Conservation (phyloP, 2,888 invertebrate species). For the Frankliniella fusca region DNA sequence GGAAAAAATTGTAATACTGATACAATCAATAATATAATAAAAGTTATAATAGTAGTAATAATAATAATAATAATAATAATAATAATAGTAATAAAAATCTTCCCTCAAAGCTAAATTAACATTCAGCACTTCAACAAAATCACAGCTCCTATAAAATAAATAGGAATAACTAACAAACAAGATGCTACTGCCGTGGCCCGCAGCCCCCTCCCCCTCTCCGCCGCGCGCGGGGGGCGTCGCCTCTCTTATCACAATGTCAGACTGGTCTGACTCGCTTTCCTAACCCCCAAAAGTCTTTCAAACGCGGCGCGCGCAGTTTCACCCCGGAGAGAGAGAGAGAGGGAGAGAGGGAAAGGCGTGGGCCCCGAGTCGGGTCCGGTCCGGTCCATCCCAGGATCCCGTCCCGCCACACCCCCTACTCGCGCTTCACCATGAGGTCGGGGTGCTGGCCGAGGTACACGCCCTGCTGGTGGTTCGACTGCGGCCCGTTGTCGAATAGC, state of each 20-base stretch:
- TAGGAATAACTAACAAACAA: constrained; percentile 14
- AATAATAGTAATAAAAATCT: not conserved
- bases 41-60: not conserved
- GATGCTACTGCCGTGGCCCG: not conserved
- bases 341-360: no score
- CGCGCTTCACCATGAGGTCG: constrained; percentile 38
- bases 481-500: constrained; percentile 60
- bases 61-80: not conserved
- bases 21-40: not conserved
- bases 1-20: constrained; percentile 7
- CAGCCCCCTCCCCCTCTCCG: not conserved
- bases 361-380: no score
- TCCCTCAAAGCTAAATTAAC: constrained; percentile 17
- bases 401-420: constrained; percentile 28
- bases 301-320: no score
- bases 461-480: constrained; percentile 38
- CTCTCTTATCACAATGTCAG: constrained; percentile 25
- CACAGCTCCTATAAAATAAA: constrained; percentile 25
- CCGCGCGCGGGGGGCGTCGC: constrained; percentile 15
- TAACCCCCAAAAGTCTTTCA: constrained; percentile 26
- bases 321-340: no score
- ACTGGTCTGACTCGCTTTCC: constrained; percentile 29
- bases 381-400: no score
- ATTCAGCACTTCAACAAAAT: constrained; percentile 19
- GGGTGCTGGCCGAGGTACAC: constrained; percentile 37